These are phyloP conservation scores for Myotis vivesi DNA, from an alignment of 2,797 vertebrate species.

Conservation along the genomic window DNA sequence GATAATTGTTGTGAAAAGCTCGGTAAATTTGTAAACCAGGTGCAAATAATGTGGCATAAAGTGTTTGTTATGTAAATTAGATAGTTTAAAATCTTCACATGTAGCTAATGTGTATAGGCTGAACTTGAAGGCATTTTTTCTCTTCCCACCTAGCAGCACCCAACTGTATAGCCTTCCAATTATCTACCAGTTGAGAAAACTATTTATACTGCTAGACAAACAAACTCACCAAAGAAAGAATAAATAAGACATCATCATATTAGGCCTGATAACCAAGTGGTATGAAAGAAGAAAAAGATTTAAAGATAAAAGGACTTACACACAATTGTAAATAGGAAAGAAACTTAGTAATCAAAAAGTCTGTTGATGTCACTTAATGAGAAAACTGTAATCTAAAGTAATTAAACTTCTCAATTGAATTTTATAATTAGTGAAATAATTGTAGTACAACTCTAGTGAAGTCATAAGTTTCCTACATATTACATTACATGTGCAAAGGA, in stretches of 20 bases:
- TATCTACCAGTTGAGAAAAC: constrained; percentile 47
- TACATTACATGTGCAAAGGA: background rate
- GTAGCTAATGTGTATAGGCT: constrained; percentile 68
- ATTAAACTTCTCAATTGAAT: background rate
- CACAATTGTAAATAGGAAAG: background rate
- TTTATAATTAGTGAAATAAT: background rate
- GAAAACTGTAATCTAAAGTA: background rate
- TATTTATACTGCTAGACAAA: background rate
- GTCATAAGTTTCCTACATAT: background rate
- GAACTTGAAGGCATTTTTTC: constrained; percentile 53
- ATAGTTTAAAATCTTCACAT: constrained; percentile 72
- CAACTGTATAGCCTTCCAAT: constrained; percentile 56
- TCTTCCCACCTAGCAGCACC: constrained; percentile 28
- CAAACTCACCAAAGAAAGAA: background rate
- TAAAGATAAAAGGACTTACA: background rate
- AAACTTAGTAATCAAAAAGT: background rate
- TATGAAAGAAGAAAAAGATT: background rate
- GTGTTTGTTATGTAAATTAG: constrained; percentile 81
- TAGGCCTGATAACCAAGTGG: background rate
- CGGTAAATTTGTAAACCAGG: constrained; percentile 77
- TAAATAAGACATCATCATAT: background rate
- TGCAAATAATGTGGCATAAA: constrained; percentile 78
- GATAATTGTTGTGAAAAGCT: constrained; percentile 76
- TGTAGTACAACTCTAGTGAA: background rate
- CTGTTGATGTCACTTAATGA: background rate